phyloP scores from a whole-genome alignment of 2,888 invertebrate species.

The Autographa gamma region DNA sequence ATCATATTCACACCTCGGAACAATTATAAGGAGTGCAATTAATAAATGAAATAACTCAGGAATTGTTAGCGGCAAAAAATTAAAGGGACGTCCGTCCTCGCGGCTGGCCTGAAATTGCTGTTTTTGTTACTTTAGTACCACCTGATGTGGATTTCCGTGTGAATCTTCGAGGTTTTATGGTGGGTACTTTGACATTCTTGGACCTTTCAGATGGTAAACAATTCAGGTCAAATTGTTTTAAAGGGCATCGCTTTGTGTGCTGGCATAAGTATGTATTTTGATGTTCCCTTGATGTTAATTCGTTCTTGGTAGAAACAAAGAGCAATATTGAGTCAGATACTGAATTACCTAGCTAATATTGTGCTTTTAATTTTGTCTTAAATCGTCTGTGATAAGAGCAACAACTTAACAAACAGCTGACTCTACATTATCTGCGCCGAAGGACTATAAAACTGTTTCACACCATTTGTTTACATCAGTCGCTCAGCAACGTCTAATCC shows the following conservation, averaged over 20 bases:
- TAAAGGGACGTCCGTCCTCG: constrained; percentile 53
- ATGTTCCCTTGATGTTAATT: not conserved
- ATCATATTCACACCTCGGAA: constrained; percentile 77
- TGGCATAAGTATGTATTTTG: not conserved
- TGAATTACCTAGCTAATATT: not conserved
- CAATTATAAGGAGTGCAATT: constrained; percentile 65
- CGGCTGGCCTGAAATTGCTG: constrained; percentile 30
- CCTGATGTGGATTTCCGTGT: constrained; percentile 49
- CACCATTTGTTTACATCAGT: constrained; percentile 27
- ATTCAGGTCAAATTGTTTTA: constrained; percentile 14
- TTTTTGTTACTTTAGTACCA: constrained; percentile 39
- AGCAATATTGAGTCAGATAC: not conserved
- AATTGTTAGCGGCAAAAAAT: constrained; percentile 58
- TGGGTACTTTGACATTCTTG: constrained; percentile 29
- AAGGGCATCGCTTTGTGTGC: not conserved
- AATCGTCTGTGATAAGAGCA: not conserved
- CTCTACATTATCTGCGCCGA: not conserved
- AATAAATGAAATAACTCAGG: constrained; percentile 61
- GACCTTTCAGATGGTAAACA: constrained; percentile 20
- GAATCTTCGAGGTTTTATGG: constrained; percentile 36
- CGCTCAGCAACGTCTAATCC: constrained; percentile 26
- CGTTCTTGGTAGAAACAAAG: not conserved
- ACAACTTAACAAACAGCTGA: constrained; percentile 4
- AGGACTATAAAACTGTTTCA: not conserved
- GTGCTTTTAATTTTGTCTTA: too few species aligned